These are phyloP conservation scores for Epinotia bilunana DNA, from an alignment of 2,888 invertebrate genomes.

Conservation along the genomic window DNA sequence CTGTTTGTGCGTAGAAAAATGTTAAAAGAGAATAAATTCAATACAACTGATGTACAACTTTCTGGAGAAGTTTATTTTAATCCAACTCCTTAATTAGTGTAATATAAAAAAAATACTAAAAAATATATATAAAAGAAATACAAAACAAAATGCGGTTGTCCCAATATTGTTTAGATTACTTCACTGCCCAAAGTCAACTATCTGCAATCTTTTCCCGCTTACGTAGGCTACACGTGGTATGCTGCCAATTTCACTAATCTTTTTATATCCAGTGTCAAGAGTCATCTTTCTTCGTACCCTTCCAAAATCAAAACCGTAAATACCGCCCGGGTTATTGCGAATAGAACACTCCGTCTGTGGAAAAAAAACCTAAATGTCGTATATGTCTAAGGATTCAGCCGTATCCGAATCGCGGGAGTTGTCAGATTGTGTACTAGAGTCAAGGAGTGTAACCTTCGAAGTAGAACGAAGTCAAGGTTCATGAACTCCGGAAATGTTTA, in stretches of 20 bases:
- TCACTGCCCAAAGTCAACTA: conserved; percentile 79
- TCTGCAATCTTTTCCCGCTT: conserved; percentile 82
- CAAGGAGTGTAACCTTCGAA: too few species aligned
- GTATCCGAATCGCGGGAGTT: too few species aligned
- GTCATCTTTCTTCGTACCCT: conserved; percentile 72
- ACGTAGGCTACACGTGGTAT: conserved; percentile 84
- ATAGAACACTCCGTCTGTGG: conserved; percentile 84
- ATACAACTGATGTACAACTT: conserved; percentile 83
- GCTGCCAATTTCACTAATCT: conserved; percentile 66
- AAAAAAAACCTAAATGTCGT: conserved; percentile 11
- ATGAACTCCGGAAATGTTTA: neutral
- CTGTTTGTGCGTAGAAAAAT: conserved; percentile 80
- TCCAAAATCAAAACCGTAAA: conserved; percentile 85
- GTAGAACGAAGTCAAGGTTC: neutral
- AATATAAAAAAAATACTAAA: conserved; percentile 2
- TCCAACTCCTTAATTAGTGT: neutral
- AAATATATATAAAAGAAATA: neutral
- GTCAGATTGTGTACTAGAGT: too few species aligned
- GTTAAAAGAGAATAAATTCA: conserved; percentile 79
- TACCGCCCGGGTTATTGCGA: conserved; percentile 81
- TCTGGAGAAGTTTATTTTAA: conserved; percentile 66
- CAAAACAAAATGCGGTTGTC: conserved; percentile 23
- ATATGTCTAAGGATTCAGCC: too few species aligned
- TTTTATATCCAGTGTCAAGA: conserved; percentile 62
- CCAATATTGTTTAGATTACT: conserved; percentile 47